phyloP scores from a whole-genome alignment of 2,797 vertebrate species.

The Aulostomus chinensis region DNA sequence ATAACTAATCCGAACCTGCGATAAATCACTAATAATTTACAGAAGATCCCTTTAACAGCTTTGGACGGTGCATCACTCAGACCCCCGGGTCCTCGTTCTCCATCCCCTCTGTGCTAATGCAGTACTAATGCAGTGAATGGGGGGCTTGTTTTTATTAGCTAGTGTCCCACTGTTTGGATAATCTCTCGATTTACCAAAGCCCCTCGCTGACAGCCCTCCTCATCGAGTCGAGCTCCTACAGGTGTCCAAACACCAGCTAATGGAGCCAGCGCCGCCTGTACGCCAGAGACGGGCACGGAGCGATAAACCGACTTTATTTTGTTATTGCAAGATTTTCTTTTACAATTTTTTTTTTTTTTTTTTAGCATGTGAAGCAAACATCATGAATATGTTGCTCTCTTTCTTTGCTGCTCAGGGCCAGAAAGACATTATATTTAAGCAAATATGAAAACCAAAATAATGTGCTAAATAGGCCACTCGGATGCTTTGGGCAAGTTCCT shows the following conservation, averaged over 20 bases:
- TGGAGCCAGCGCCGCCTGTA: slow-evolving; percentile 20
- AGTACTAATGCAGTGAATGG: slow-evolving; percentile 78
- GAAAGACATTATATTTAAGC: too few species aligned
- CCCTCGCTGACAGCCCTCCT: slow-evolving; percentile 75
- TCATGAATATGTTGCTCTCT: too few species aligned
- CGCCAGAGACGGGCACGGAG: neutral
- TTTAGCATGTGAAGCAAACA: too few species aligned
- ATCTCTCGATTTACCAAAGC: slow-evolving; percentile 81
- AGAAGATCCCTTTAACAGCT: slow-evolving; percentile 76
- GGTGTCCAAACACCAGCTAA: slow-evolving; percentile 84
- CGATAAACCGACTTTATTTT: slow-evolving; percentile 32
- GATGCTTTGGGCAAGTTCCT: slow-evolving; percentile 48
- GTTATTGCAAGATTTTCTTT: slow-evolving; percentile 32
- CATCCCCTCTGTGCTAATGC: slow-evolving; percentile 69
- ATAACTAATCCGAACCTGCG: slow-evolving; percentile 48
- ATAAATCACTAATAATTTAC: slow-evolving; percentile 80
- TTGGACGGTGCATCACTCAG: slow-evolving; percentile 66
- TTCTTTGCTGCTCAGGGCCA: too few species aligned
- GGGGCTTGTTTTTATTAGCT: slow-evolving; percentile 83
- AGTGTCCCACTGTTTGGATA: slow-evolving; percentile 82
- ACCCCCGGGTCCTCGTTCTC: slow-evolving; percentile 47
- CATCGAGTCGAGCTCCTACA: slow-evolving; percentile 66
- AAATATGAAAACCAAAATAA: slow-evolving; percentile 43
- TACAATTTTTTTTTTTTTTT: too few species aligned
- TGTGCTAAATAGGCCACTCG: slow-evolving; percentile 36